Evolutionary conservation across 1,140 invertebrate genomes (phyloP).

Genomic region (Drosophila leontia): DNA sequence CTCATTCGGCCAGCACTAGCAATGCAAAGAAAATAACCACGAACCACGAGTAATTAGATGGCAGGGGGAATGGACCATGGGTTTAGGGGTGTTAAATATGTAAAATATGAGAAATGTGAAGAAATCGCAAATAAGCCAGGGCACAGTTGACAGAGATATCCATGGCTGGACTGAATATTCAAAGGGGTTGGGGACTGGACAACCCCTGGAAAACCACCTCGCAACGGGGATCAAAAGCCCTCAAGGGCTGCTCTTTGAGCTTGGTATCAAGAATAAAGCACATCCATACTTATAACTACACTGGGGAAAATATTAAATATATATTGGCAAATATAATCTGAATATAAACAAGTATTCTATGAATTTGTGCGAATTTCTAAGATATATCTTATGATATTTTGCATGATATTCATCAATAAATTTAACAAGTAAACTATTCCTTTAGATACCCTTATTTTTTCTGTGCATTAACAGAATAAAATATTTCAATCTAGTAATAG

Average conservation of each 20-base stretch:
- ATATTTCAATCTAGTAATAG: conserved; percentile 61
- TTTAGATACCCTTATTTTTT: not conserved
- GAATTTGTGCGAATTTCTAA: not conserved
- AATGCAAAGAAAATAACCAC: conserved; percentile 21
- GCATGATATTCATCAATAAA: too few relatives aligned
- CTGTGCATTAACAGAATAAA: conserved; percentile 29
- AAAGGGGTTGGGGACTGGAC: conserved; percentile 45
- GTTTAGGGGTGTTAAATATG: conserved; percentile 45
- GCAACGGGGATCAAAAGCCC: conserved; percentile 46
- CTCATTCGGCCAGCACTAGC: conserved; percentile 43
- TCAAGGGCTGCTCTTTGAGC: conserved; percentile 38
- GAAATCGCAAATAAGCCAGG: conserved; percentile 69
- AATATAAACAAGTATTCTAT: too few relatives aligned
- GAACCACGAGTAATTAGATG: conserved; percentile 45
- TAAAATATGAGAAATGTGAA: conserved; percentile 62
- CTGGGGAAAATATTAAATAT: not conserved
- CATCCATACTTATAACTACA: conserved; percentile 12
- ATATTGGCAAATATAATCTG: not conserved
- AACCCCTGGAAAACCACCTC: conserved; percentile 65
- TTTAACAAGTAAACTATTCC: not conserved
- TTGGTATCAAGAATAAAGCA: conserved; percentile 33
- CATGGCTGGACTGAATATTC: conserved; percentile 2
- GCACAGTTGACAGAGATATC: conserved; percentile 60
- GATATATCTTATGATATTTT: not conserved
- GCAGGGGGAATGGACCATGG: conserved; percentile 27